phyloP scores from a whole-genome alignment of 2,888 invertebrate species.

The Amiota mariae region DNA sequence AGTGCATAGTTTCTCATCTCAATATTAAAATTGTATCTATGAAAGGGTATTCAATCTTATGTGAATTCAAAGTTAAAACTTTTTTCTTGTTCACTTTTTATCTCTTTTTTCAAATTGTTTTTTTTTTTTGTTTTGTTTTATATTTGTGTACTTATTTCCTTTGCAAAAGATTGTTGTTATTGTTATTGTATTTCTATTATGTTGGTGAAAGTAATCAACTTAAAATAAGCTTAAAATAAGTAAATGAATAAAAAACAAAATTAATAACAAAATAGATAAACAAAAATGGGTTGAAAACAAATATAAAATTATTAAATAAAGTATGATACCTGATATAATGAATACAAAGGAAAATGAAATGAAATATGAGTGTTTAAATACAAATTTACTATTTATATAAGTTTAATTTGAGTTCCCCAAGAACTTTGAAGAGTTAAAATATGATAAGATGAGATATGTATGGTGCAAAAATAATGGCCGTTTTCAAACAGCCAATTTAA shows the following conservation, averaged over 20 bases:
- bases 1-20: too few relatives aligned
- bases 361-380: too few relatives aligned
- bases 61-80: too few relatives aligned
- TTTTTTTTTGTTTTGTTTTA: neutral
- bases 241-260: slow-evolving; percentile 32
- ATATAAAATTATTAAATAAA: slow-evolving; percentile 1
- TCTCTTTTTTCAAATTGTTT: neutral
- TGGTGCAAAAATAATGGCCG: too few relatives aligned
- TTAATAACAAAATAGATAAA: slow-evolving; percentile 21
- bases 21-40: too few relatives aligned
- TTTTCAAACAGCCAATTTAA: too few relatives aligned
- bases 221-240: slow-evolving; percentile 44
- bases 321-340: too few relatives aligned
- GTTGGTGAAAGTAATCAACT: slow-evolving; percentile 55
- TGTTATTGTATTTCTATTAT: slow-evolving; percentile 20
- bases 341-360: neutral
- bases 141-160: slow-evolving; percentile 15
- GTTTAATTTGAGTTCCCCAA: neutral
- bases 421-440: too few relatives aligned
- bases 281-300: slow-evolving; percentile 42
- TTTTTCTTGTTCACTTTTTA: too few relatives aligned
- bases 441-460: too few relatives aligned
- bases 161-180: slow-evolving; percentile 19
- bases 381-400: neutral
- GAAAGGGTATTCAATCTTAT: too few relatives aligned